These are phyloP conservation scores for Semotilus atromaculatus DNA, from an alignment of 2,797 vertebrate species.

Conservation along the genomic window DNA sequence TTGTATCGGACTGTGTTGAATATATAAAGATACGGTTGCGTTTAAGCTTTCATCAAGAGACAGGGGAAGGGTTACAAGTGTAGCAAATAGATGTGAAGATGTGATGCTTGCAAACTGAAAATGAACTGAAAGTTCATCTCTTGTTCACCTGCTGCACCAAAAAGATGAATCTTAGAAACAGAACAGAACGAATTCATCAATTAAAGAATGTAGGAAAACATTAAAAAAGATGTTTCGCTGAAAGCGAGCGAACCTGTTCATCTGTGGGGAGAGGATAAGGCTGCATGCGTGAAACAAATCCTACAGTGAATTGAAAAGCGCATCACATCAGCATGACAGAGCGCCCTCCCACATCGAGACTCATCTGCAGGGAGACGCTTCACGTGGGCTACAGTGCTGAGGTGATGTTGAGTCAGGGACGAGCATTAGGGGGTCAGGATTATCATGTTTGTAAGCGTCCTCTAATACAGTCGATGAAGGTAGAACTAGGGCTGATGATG, in stretches of 20 bases:
- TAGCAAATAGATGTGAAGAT: not conserved
- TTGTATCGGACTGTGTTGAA: not conserved
- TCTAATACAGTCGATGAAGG: not conserved
- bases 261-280: conserved; percentile 45
- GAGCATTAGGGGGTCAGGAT: conserved; percentile 20
- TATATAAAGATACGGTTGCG: not conserved
- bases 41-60: conserved; percentile 8
- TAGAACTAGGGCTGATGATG: not conserved
- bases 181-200: conserved; percentile 55
- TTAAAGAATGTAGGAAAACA: conserved; percentile 35
- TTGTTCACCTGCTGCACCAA: conserved; percentile 51
- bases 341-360: conserved; percentile 23
- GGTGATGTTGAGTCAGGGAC: conserved; percentile 23
- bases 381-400: not conserved
- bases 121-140: conserved; percentile 2
- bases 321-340: conserved; percentile 35
- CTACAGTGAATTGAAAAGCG: conserved; percentile 57
- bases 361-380: conserved; percentile 16
- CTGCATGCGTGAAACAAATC: conserved; percentile 42
- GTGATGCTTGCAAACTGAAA: not conserved
- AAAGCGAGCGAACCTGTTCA: conserved; percentile 50
- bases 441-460: conserved; percentile 15
- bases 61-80: not conserved
- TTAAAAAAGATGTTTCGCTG: conserved; percentile 41
- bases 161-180: conserved; percentile 56